Conservation (phyloP, 92 coral and sea anemone species). For the Meandrina meandrites region DNA sequence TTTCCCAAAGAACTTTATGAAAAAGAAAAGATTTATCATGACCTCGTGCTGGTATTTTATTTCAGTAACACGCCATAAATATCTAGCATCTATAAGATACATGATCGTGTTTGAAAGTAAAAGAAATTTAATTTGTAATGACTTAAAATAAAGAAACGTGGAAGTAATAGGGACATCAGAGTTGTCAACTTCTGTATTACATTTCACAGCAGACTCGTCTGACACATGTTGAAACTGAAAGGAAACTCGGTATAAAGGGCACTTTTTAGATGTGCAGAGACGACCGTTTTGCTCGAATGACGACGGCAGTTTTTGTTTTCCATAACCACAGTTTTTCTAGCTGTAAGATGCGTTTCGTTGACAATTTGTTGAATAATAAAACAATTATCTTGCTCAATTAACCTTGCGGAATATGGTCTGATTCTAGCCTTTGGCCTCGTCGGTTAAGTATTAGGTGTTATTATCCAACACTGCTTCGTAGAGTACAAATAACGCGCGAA, state of each 20-base stretch:
- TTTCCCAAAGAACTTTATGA: background rate
- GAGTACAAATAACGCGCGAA: too few relatives aligned
- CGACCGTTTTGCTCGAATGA: background rate
- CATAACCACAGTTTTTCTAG: too few relatives aligned
- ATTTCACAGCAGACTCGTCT: background rate
- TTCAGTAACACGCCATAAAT: background rate
- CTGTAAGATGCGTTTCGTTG: too few relatives aligned
- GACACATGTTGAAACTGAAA: background rate
- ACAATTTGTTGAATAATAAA: too few relatives aligned
- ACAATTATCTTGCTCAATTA: too few relatives aligned
- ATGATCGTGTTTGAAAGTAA: constrained; percentile 13
- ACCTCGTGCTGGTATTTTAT: background rate
- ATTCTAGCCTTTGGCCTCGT: too few relatives aligned
- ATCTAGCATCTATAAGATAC: background rate
- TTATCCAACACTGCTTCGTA: too few relatives aligned
- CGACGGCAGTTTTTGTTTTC: too few relatives aligned
- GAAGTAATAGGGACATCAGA: background rate
- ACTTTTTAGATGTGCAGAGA: background rate
- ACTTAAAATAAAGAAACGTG: background rate
- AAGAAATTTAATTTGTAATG: background rate
- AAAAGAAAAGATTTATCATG: background rate
- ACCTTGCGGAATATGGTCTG: too few relatives aligned
- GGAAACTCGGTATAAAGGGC: background rate
- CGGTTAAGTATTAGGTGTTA: too few relatives aligned
- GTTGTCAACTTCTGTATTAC: background rate